Evolutionary conservation across 2,113 vertebrate genomes (phyloP).

Genomic region (Ceyx cyanopectus): DNA sequence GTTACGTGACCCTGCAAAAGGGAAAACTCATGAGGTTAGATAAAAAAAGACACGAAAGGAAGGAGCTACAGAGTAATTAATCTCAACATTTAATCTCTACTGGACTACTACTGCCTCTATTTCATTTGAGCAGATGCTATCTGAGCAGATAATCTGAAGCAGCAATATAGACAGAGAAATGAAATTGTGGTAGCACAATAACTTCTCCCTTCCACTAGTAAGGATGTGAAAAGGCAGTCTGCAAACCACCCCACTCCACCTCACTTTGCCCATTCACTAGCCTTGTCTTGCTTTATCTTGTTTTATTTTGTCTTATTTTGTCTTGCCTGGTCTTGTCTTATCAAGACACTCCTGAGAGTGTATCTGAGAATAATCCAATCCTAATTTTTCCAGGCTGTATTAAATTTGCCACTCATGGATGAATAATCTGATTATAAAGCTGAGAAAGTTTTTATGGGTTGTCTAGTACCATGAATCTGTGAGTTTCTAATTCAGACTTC

Average conservation of each 20-base stretch:
- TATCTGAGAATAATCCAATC: not conserved
- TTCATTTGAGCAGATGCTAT: not conserved
- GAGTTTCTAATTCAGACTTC: not conserved
- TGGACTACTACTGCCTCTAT: not conserved
- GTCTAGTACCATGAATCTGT: not conserved
- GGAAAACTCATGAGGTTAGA: not conserved
- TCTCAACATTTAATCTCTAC: not conserved
- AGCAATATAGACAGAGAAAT: not conserved
- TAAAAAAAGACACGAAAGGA: not conserved
- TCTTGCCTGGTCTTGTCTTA: not conserved
- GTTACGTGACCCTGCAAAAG: not conserved
- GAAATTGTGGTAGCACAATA: not conserved
- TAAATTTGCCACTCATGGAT: constrained; percentile 23
- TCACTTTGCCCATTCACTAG: not conserved
- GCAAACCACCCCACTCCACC: not conserved
- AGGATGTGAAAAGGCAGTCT: not conserved
- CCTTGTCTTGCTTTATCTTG: not conserved
- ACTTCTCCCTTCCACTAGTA: not conserved
- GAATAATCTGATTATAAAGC: constrained; percentile 31
- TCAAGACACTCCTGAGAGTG: not conserved
- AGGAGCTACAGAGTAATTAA: not conserved
- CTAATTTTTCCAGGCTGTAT: constrained; percentile 30
- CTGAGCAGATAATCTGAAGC: not conserved
- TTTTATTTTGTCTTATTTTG: not conserved
- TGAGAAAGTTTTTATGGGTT: not conserved